A percentile compares a stretch with the other conserved stretches of the same genome.
phyloP scores from a whole-genome alignment of 2,797 vertebrate species.

The Leuciscus waleckii region DNA sequence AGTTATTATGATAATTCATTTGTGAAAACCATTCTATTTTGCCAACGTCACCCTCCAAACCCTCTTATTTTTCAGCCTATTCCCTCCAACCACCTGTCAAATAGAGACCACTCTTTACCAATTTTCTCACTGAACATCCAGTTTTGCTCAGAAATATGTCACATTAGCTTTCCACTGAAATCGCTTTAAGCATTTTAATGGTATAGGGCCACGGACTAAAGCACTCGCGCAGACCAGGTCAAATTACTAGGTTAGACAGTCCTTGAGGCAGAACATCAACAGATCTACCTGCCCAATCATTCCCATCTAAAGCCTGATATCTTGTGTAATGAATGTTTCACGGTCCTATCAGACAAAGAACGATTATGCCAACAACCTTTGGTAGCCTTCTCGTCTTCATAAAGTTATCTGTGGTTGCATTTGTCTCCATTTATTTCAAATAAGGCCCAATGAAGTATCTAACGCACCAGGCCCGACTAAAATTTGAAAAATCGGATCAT shows the following conservation, averaged over 20 bases:
- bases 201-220: slow-evolving; percentile 17
- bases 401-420: background rate
- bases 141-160: background rate
- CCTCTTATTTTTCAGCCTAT: background rate
- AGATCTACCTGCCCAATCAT: slow-evolving; percentile 38
- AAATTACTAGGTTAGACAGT: slow-evolving; percentile 45
- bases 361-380: background rate
- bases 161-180: background rate
- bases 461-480: background rate
- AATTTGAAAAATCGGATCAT: background rate
- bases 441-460: background rate
- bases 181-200: background rate
- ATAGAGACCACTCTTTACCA: background rate
- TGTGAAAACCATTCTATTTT: background rate
- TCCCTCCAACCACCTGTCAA: slow-evolving; percentile 1
- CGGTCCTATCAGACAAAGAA: slow-evolving; percentile 20
- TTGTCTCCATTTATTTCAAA: background rate
- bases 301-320: slow-evolving; percentile 37
- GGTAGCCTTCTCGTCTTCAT: background rate
- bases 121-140: background rate
- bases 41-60: background rate
- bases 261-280: slow-evolving; percentile 46
- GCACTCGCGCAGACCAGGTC: slow-evolving; percentile 37
- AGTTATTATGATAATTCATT: background rate
- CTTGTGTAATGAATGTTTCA: slow-evolving; percentile 40